phyloP scores from a whole-genome alignment of 2,113 vertebrate species.

The Lycaon pictus region DNA sequence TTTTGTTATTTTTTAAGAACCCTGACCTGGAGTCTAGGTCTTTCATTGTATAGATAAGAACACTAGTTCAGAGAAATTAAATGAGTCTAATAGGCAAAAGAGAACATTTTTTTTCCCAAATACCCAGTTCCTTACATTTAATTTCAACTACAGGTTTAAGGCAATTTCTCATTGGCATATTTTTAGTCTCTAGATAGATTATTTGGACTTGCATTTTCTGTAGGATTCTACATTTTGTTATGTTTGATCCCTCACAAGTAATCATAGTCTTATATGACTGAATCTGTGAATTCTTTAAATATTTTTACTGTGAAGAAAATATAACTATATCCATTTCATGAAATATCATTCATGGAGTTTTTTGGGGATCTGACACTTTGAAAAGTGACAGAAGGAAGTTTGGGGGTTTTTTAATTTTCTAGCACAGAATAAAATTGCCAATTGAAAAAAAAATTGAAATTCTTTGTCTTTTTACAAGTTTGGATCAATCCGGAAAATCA shows the following conservation, averaged over 20 bases:
- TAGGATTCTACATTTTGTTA: background rate
- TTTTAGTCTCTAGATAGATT: slow-evolving; percentile 20
- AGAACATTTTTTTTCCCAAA: background rate
- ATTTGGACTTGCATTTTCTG: background rate
- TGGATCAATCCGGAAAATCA: slow-evolving; percentile 14
- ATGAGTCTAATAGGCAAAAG: background rate
- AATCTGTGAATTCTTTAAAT: background rate
- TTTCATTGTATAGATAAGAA: background rate
- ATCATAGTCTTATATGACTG: background rate
- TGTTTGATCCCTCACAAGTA: background rate
- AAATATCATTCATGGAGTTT: slow-evolving; percentile 24
- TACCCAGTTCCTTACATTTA: background rate
- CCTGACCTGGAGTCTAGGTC: background rate
- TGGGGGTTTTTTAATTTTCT: background rate
- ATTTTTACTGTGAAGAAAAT: background rate
- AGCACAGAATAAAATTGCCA: background rate
- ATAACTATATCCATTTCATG: background rate
- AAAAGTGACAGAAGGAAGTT: background rate
- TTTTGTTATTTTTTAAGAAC: background rate
- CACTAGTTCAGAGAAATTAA: background rate
- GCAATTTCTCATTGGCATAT: background rate
- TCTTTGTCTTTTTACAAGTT: background rate
- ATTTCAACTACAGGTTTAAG: background rate
- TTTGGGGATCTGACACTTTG: background rate
- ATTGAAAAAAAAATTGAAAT: background rate